These are phyloP conservation scores for Resseliella maxima DNA, from an alignment of 2,888 invertebrate genomes.

Conservation along the genomic window DNA sequence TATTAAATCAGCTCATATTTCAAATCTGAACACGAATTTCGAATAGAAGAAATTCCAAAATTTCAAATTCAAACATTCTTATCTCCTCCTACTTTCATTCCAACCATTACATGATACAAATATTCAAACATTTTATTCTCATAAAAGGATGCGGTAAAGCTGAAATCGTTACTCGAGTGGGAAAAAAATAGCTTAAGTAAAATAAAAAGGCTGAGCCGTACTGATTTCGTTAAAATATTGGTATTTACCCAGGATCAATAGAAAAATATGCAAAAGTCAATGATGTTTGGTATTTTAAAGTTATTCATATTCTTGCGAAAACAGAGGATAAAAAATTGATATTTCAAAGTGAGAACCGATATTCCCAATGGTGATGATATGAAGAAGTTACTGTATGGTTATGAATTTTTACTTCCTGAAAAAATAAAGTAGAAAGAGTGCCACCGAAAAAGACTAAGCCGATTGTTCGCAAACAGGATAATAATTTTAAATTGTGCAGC, in stretches of 20 bases:
- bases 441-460: conserved; percentile 22
- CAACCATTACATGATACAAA: too few species aligned
- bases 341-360: neutral
- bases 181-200: neutral
- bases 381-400: neutral
- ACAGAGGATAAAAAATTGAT: neutral
- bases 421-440: neutral
- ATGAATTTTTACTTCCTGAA: neutral
- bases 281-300: neutral
- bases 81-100: too few species aligned
- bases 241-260: neutral
- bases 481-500: conserved; percentile 26
- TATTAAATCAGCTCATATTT: too few species aligned
- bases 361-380: conserved; percentile 36
- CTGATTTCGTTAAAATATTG: neutral
- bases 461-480: conserved; percentile 37
- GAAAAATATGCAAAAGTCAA: neutral
- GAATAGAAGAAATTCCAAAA: too few species aligned
- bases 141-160: too few species aligned
- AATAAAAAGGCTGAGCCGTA: neutral
- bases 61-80: too few species aligned
- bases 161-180: neutral
- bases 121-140: too few species aligned
- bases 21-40: too few species aligned
- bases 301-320: neutral